These are phyloP conservation scores for Brachyptera putata DNA, from an alignment of 2,888 invertebrate species.

Conservation along the genomic window DNA sequence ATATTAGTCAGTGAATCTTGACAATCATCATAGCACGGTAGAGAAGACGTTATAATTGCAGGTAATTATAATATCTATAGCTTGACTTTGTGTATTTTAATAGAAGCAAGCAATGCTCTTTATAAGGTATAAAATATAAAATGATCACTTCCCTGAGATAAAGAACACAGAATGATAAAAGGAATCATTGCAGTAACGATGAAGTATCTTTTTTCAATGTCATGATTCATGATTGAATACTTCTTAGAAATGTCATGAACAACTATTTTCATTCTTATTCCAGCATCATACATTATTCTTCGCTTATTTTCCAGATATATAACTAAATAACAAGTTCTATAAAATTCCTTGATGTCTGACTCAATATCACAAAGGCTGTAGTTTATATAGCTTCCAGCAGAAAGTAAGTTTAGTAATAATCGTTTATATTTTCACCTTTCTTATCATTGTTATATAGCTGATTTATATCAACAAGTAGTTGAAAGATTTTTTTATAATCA, in stretches of 20 bases:
- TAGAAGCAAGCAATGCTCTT: neutral
- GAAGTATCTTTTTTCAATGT: too few relatives aligned
- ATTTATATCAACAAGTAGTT: neutral
- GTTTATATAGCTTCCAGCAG: too few relatives aligned
- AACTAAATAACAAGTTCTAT: too few relatives aligned
- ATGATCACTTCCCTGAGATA: conserved; percentile 6
- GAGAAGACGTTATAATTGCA: conserved; percentile 18
- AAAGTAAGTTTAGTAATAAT: too few relatives aligned
- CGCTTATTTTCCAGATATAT: too few relatives aligned
- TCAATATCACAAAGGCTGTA: too few relatives aligned
- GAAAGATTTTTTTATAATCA: neutral
- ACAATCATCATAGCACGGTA: conserved; percentile 17
- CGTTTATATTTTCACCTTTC: conserved; percentile 2
- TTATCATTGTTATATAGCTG: neutral
- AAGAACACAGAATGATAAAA: neutral
- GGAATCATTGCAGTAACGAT: neutral
- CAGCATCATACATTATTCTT: neutral
- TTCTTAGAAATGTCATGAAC: conserved; percentile 1
- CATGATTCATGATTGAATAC: conserved; percentile 1
- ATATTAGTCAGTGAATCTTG: conserved; percentile 10
- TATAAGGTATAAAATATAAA: conserved; percentile 5
- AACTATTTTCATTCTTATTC: neutral
- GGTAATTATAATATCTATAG: conserved; percentile 21
- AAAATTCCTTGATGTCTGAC: too few relatives aligned
- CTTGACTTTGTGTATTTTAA: too few relatives aligned